Conservation (phyloP, 2,797 vertebrate species). For the Pelochelys cantorii region DNA sequence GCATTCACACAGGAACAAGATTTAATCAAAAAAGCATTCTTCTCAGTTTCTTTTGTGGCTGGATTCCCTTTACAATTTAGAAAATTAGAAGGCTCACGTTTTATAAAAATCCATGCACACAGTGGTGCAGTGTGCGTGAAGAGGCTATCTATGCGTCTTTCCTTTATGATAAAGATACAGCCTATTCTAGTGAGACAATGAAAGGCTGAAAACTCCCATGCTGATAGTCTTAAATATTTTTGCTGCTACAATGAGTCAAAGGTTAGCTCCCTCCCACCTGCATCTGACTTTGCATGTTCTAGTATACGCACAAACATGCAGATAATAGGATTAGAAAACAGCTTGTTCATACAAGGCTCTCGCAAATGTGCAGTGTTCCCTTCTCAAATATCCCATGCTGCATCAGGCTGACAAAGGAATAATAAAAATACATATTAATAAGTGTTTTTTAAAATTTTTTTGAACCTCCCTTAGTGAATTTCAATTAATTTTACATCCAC, state of each 20-base stretch:
- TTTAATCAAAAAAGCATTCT: neutral
- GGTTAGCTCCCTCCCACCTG: conserved; percentile 62
- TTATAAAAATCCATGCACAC: conserved; percentile 49
- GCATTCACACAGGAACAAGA: conserved; percentile 30
- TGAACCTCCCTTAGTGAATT: neutral
- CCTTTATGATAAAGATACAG: conserved; percentile 57
- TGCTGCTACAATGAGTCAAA: conserved; percentile 56
- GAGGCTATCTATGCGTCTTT: conserved; percentile 45
- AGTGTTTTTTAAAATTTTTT: neutral
- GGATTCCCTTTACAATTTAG: conserved; percentile 48
- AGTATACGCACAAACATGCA: conserved; percentile 51
- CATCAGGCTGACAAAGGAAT: conserved; percentile 14
- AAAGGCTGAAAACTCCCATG: conserved; percentile 65
- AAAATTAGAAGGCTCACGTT: conserved; percentile 52
- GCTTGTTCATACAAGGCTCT: conserved; percentile 47
- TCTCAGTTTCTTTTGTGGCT: neutral
- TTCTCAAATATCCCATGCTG: conserved; percentile 48
- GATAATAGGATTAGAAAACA: conserved; percentile 49
- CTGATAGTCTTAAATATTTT: conserved; percentile 56
- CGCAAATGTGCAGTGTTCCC: conserved; percentile 1
- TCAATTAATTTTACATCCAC: conserved; percentile 34
- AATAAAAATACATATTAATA: conserved; percentile 6
- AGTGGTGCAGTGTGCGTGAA: conserved; percentile 12
- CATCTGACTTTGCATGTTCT: conserved; percentile 45
- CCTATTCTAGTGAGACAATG: conserved; percentile 55